A percentile compares a stretch with the other conserved stretches of the same genome.
Evolutionary conservation across 2,797 vertebrate genomes (phyloP).

Genomic region (Gallinago stenura): DNA sequence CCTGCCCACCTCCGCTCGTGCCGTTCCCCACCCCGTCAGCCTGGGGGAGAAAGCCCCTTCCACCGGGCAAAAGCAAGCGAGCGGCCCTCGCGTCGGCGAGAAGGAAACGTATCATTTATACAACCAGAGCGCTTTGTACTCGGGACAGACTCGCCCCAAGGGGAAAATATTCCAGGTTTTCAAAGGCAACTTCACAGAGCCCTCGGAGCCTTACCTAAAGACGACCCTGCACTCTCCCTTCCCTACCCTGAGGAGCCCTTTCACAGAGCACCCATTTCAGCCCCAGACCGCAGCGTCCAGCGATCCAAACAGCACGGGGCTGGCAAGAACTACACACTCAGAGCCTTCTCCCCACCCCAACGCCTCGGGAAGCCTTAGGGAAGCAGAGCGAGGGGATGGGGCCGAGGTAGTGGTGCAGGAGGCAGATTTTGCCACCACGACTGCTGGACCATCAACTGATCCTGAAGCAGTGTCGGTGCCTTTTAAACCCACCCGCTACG

Average conservation of each 20-base stretch:
- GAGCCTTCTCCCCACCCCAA: neutral
- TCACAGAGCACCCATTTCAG: constrained; percentile 44
- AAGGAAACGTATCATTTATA: constrained; percentile 69
- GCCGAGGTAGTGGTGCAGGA: constrained; percentile 11
- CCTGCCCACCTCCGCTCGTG: neutral
- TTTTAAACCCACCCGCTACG: constrained; percentile 73
- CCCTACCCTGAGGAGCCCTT: constrained; percentile 60
- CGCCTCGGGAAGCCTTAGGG: constrained; percentile 67
- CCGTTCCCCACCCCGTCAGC: constrained; percentile 51
- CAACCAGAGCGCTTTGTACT: constrained; percentile 74
- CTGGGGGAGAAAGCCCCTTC: constrained; percentile 33
- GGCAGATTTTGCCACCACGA: constrained; percentile 42
- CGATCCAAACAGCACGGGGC: constrained; percentile 77
- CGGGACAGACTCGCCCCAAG: constrained; percentile 72
- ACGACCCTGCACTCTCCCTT: constrained; percentile 65
- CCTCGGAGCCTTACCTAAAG: constrained; percentile 71
- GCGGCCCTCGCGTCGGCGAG: constrained; percentile 40
- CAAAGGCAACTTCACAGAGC: constrained; percentile 79
- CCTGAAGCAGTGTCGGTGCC: constrained; percentile 77
- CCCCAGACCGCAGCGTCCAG: constrained; percentile 42
- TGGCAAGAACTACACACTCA: constrained; percentile 73
- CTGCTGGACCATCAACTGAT: constrained; percentile 56
- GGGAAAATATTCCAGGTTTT: constrained; percentile 77
- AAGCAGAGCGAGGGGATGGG: constrained; percentile 13
- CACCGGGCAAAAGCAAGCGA: neutral